Conservation (phyloP, 64 coral and sea anemone species). For the Porites australiensis region DNA sequence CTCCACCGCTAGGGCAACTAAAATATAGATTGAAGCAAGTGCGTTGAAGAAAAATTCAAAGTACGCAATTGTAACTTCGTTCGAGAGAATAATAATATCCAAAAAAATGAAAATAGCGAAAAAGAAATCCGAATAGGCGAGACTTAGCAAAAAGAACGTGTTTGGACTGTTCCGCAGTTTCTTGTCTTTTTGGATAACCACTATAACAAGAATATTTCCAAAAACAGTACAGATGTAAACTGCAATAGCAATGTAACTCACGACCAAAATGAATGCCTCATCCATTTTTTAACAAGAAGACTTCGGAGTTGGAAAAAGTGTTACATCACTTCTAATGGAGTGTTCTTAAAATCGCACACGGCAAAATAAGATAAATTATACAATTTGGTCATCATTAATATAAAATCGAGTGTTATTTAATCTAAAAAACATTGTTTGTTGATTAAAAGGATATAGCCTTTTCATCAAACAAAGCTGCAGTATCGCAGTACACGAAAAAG, state of each 20-base stretch:
- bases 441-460: not conserved
- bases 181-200: constrained; percentile 2
- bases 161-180: constrained; percentile 11
- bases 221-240: not conserved
- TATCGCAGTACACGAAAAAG: too few species aligned
- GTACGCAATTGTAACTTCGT: not conserved
- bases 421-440: too few species aligned
- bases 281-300: not conserved
- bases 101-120: not conserved
- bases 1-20: constrained; percentile 31
- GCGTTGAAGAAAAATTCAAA: not conserved
- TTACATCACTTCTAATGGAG: not conserved
- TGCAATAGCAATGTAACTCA: not conserved
- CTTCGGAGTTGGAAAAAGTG: not conserved
- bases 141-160: not conserved
- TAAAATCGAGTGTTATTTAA: too few species aligned
- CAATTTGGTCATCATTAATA: not conserved
- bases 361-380: not conserved
- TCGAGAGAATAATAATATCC: not conserved
- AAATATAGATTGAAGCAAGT: not conserved
- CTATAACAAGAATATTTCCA: not conserved
- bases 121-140: not conserved
- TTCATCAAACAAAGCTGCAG: too few species aligned
- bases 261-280: not conserved
- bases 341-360: not conserved